A percentile compares a stretch with the other conserved stretches of the same genome.
Evolutionary conservation across 2,797 vertebrate species (phyloP).

Genomic region (Carapus acus): DNA sequence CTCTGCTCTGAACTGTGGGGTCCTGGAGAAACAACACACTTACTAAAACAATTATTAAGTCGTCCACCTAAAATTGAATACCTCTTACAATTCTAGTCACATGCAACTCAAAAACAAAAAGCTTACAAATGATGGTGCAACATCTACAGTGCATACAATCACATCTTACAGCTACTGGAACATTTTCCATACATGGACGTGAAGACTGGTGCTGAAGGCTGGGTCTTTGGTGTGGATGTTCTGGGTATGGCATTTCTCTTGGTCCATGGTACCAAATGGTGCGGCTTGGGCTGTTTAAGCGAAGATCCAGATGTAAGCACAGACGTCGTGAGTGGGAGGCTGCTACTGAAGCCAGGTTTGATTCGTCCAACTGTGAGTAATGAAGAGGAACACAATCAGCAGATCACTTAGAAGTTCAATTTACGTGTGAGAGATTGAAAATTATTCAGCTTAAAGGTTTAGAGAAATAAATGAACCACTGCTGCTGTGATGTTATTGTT

Average conservation of each 20-base stretch:
- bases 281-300: constrained; percentile 53
- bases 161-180: background rate
- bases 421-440: no score
- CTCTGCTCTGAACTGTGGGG: constrained; percentile 68
- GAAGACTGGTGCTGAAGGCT: constrained; percentile 31
- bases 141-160: background rate
- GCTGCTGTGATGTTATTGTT: no score
- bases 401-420: background rate
- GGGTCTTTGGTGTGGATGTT: constrained; percentile 63
- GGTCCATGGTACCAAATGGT: constrained; percentile 58
- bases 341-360: constrained; percentile 65
- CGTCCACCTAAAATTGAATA: no score
- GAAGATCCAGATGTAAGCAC: constrained; percentile 46
- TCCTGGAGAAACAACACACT: constrained; percentile 50
- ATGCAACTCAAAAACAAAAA: no score
- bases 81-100: no score
- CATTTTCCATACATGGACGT: constrained; percentile 51
- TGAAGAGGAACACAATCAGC: background rate
- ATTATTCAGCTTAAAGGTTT: no score
- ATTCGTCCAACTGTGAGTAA: constrained; percentile 50
- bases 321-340: constrained; percentile 61
- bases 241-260: constrained; percentile 49
- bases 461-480: no score
- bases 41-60: no score
- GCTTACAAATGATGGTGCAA: no score